phyloP scores from a whole-genome alignment of 1,140 invertebrate genomes.

The Harlomillsia oculata region DNA sequence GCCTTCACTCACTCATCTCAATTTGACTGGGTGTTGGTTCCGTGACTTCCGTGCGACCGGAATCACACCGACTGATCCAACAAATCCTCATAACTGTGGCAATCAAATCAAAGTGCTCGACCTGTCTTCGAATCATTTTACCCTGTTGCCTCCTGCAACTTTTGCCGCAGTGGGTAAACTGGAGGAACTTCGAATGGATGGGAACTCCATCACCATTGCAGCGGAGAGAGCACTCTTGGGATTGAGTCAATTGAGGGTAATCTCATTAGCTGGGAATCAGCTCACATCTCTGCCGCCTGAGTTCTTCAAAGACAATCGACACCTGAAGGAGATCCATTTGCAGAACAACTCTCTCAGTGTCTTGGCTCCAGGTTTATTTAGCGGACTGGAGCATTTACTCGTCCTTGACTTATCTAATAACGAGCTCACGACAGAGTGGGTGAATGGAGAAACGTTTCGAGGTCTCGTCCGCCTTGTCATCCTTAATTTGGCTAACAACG shows the following conservation, averaged over 20 bases:
- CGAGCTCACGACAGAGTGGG: conserved; percentile 74
- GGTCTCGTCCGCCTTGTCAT: conserved; percentile 64
- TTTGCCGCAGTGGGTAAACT: conserved; percentile 46
- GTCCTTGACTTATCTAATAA: conserved; percentile 77
- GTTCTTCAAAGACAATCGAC: conserved; percentile 66
- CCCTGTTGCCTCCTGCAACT: conserved; percentile 56
- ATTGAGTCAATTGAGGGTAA: conserved; percentile 58
- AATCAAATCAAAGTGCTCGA: conserved; percentile 57
- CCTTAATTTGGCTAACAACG: conserved; percentile 72
- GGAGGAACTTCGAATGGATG: conserved; percentile 42
- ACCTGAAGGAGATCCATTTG: conserved; percentile 70
- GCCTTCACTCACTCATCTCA: conserved; percentile 62
- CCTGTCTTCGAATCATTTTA: conserved; percentile 71
- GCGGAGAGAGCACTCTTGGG: conserved; percentile 69
- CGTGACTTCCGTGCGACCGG: conserved; percentile 64
- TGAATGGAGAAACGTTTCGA: conserved; percentile 73
- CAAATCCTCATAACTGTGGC: conserved; percentile 26
- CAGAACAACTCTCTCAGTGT: conserved; percentile 79
- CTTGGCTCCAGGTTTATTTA: conserved; percentile 71
- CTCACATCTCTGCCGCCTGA: conserved; percentile 71
- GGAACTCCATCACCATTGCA: conserved; percentile 45
- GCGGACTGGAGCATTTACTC: conserved; percentile 65
- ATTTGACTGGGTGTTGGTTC: conserved; percentile 70
- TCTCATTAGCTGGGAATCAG: conserved; percentile 72
- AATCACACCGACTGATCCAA: conserved; percentile 49